Percentiles rank a stretch among this genome's conserved stretches.
These are phyloP conservation scores for Drosophila kohkoa DNA, from an alignment of 1,140 invertebrate genomes.

Conservation along the genomic window DNA sequence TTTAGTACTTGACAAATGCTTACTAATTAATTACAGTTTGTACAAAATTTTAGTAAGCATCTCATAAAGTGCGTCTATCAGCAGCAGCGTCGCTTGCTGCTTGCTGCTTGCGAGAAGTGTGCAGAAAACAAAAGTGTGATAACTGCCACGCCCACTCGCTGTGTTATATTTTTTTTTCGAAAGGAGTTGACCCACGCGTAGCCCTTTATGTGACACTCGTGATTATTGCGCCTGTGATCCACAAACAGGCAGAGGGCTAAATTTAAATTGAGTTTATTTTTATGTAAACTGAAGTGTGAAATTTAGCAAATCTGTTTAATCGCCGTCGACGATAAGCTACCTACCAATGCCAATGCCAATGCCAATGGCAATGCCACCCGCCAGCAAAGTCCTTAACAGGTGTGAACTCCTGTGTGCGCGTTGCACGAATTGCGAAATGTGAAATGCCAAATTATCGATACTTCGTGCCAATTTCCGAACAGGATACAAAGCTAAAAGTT, in stretches of 20 bases:
- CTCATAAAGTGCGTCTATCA: constrained; percentile 82
- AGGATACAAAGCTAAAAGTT: constrained; percentile 18
- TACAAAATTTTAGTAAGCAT: constrained; percentile 84
- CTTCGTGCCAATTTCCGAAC: constrained; percentile 22
- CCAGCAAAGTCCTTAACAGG: constrained; percentile 51
- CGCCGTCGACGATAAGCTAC: constrained; percentile 59
- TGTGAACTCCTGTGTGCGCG: constrained; percentile 50
- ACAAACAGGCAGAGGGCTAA: constrained; percentile 30
- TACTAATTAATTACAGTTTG: constrained; percentile 85
- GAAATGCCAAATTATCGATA: constrained; percentile 20
- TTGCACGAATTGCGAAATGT: neutral
- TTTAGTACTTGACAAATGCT: constrained; percentile 84
- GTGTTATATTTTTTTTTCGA: neutral
- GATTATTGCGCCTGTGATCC: neutral
- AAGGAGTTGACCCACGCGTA: neutral
- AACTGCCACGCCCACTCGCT: constrained; percentile 36
- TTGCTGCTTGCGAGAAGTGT: constrained; percentile 47
- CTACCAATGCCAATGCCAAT: constrained; percentile 29
- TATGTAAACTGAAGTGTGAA: constrained; percentile 78
- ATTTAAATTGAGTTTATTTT: constrained; percentile 66
- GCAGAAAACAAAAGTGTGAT: constrained; percentile 80
- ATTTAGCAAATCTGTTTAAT: constrained; percentile 81
- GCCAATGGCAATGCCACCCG: constrained; percentile 41
- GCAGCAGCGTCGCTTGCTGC: neutral
- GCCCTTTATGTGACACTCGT: constrained; percentile 24